These are phyloP conservation scores for Chiloscyllium punctatum DNA, from an alignment of 2,797 vertebrate species.

Conservation along the genomic window DNA sequence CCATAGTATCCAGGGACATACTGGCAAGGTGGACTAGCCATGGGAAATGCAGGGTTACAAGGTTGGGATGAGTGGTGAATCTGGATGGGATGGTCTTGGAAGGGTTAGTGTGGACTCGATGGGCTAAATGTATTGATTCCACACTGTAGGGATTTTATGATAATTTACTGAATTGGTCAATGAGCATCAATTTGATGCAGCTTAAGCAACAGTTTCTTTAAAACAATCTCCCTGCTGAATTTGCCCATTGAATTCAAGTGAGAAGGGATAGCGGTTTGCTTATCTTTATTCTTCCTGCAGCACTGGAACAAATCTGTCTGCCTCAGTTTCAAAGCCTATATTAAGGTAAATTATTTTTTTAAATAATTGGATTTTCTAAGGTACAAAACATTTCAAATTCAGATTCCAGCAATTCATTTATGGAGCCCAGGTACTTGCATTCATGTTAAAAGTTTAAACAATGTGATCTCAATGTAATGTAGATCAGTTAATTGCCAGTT, in stretches of 20 bases:
- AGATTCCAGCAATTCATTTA: background rate
- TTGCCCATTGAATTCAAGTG: background rate
- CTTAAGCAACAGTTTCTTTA: background rate
- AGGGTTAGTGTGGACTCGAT: too few species aligned
- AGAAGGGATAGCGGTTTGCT: background rate
- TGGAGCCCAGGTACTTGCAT: background rate
- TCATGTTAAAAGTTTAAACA: background rate
- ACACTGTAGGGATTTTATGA: too few species aligned
- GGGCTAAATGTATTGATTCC: too few species aligned
- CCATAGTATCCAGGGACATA: too few species aligned
- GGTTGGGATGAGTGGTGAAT: too few species aligned
- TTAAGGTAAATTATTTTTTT: conserved; percentile 3
- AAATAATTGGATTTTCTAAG: background rate
- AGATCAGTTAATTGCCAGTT: background rate
- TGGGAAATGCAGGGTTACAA: too few species aligned
- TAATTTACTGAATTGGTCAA: background rate
- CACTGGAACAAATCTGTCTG: conserved; percentile 9
- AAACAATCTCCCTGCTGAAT: background rate
- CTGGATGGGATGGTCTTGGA: too few species aligned
- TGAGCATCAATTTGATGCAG: conserved; percentile 13
- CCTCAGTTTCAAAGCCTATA: background rate
- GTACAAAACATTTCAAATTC: background rate
- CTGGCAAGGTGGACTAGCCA: too few species aligned
- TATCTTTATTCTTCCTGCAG: conserved; percentile 1
- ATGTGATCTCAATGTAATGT: background rate